Evolutionary conservation across 2,888 invertebrate genomes (phyloP).

Genomic region (Heliconius ethilla): DNA sequence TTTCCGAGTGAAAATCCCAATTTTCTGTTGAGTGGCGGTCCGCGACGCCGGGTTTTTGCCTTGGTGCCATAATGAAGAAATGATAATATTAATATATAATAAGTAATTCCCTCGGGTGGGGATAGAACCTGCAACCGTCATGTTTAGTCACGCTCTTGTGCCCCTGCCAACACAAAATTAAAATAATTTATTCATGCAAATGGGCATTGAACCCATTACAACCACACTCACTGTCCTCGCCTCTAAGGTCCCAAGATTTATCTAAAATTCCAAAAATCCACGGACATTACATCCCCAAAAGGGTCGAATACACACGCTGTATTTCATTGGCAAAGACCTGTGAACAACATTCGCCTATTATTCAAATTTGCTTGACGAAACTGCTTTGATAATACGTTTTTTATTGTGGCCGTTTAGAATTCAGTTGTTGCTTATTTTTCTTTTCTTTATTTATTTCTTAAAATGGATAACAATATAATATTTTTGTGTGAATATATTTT

Average conservation of each 20-base stretch:
- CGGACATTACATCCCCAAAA: background rate
- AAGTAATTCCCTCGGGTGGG: no score
- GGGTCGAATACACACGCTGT: background rate
- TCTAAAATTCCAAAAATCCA: background rate
- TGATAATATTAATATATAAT: no score
- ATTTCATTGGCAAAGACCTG: slow-evolving; percentile 9
- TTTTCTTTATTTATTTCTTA: background rate
- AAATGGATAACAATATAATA: background rate
- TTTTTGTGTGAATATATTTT: background rate
- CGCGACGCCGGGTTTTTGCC: background rate
- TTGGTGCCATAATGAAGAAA: no score
- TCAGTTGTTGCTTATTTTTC: background rate
- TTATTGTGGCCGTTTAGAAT: slow-evolving; percentile 8
- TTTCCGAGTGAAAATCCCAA: background rate
- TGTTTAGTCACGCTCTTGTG: no score
- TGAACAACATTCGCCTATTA: slow-evolving; percentile 14
- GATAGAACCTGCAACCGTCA: no score
- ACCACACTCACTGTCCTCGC: background rate
- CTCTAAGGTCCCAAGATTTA: background rate
- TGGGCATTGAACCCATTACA: background rate
- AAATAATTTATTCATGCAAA: background rate
- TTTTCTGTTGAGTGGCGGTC: background rate
- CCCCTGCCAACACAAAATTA: background rate
- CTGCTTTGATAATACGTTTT: slow-evolving; percentile 1
- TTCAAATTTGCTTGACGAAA: slow-evolving; percentile 21